Evolutionary conservation across 2,888 invertebrate species (phyloP), one percentile per base, ranked within the genome.

Genomic region (Limnephilus marmoratus): DNA sequence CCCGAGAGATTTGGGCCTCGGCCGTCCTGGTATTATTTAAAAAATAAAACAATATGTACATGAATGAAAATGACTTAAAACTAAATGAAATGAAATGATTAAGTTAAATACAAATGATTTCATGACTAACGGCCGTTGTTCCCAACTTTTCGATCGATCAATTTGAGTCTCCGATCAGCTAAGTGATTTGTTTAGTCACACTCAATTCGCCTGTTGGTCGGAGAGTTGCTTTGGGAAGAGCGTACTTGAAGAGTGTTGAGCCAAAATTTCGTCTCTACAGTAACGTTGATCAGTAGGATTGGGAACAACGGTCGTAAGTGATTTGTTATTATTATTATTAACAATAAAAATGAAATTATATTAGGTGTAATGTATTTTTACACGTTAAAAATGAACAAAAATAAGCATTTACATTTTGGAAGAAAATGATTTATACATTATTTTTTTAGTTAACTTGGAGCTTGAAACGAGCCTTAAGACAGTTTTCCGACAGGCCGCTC

Each of bases 1-100:
- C 24, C 93, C 93, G 81, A 93, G 90, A 12, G 94, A 94, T 87
- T 92, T 93, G 53, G 94, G 94, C 82, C 94, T 92, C 82, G 93
- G 91, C 24, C 93, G 92, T 83, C 93, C 93, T 92, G 89, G 53
- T 89, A 45, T 83, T 34, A 68, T 68, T 68, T 68, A 2, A 7
- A 68, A 68, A 68, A n/a, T 68, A 68, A 68, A 68, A 24, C 68
- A 68, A 68, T 68, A 68, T 68, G 7, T 68, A 68, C 68, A 68
- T 9, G 18, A 18, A 68, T 68, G 53, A 68, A 68, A 68, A 24
- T 68, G 53, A 68, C 18, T 53, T 15, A 53, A 53, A 18, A 15
- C 49, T 49, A 49, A 0, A 49, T 53, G 15, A 53, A 53, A 53
- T 53, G 13, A 53, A 53, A 18, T 68, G 53, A 24, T 24, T n/a